These are phyloP conservation scores for Syndactyla subalaris DNA, from an alignment of 2,797 vertebrate genomes.

Conservation along the genomic window DNA sequence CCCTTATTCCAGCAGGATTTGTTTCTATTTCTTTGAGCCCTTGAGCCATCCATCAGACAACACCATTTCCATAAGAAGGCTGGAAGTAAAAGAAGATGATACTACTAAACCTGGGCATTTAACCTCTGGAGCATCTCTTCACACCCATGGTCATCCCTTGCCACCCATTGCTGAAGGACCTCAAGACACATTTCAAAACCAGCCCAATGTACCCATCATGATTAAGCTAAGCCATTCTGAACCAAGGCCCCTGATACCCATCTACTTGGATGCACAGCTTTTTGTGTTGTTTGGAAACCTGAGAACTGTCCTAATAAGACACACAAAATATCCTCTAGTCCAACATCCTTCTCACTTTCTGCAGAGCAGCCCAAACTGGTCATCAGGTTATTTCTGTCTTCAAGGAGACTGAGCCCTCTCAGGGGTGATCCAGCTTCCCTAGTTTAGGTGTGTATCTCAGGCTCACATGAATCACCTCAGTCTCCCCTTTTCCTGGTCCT, in stretches of 20 bases:
- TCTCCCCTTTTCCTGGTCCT: neutral
- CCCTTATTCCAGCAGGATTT: neutral
- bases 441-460: slow-evolving; percentile 10
- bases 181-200: neutral
- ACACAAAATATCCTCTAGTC: neutral
- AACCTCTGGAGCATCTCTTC: neutral
- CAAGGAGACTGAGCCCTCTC: neutral
- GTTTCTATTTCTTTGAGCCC: neutral
- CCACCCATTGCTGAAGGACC: neutral
- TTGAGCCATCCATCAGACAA: neutral
- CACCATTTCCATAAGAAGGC: neutral
- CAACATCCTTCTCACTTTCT: neutral
- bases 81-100: neutral
- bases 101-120: neutral
- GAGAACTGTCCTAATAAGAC: neutral
- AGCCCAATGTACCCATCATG: neutral
- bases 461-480: neutral
- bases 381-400: slow-evolving; percentile 21
- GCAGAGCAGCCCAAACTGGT: neutral
- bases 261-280: neutral
- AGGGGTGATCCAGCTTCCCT: neutral
- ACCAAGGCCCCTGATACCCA: neutral
- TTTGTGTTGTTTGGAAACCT: neutral
- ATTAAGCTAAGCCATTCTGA: neutral
- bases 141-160: accelerated